These are phyloP conservation scores for Vulpes vulpes DNA, from an alignment of 2,113 vertebrate species.

Conservation along the genomic window DNA sequence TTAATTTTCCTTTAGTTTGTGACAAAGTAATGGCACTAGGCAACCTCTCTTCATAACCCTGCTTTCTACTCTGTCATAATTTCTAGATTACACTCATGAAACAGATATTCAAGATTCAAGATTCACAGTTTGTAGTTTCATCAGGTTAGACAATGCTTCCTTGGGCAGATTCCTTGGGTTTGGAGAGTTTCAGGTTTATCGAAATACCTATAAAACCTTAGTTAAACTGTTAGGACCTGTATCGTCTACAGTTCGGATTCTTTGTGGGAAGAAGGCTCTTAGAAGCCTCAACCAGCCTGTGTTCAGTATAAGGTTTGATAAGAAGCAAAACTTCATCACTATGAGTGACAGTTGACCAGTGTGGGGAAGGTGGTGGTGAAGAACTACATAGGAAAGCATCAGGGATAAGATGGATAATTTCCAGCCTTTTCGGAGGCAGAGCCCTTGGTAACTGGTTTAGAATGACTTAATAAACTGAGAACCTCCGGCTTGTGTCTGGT, in stretches of 20 bases:
- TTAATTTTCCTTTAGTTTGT: background rate
- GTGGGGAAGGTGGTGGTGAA: background rate
- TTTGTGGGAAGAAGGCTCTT: background rate
- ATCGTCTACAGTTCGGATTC: background rate
- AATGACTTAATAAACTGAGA: background rate
- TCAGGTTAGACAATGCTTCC: background rate
- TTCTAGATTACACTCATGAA: background rate
- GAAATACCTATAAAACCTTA: background rate
- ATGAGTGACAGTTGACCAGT: background rate
- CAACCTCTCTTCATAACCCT: background rate
- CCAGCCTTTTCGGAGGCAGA: background rate
- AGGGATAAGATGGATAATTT: background rate
- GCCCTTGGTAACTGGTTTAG: background rate
- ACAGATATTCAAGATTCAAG: background rate
- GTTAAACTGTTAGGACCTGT: background rate
- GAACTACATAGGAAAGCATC: background rate
- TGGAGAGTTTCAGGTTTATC: constrained; percentile 6
- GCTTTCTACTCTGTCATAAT: background rate
- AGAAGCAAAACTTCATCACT: background rate
- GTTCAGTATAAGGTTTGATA: background rate
- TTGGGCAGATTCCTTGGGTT: background rate
- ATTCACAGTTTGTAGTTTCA: background rate
- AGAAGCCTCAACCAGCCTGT: background rate
- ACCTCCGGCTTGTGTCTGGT: background rate
- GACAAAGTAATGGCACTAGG: background rate